Conservation (phyloP, 53 echinoderm and acorn worm species). For the Stichopus horrens region DNA sequence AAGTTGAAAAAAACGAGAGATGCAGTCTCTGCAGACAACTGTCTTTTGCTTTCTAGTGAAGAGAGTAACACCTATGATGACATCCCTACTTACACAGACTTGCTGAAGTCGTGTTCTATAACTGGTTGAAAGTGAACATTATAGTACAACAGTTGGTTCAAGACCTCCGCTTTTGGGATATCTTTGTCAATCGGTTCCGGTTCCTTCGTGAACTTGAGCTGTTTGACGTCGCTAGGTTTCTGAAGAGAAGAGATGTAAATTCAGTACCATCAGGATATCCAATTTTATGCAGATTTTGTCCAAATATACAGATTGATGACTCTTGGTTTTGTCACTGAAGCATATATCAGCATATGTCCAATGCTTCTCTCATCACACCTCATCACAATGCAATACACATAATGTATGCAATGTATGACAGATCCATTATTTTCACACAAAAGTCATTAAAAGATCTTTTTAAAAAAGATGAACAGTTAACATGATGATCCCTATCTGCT, state of each 20-base stretch:
- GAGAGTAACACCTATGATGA: not conserved
- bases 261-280: not conserved
- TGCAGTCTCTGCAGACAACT: constrained; percentile 37
- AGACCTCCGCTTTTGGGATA: constrained; percentile 66
- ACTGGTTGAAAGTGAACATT: constrained; percentile 76
- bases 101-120: constrained; percentile 58
- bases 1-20: not conserved
- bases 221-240: constrained; percentile 70
- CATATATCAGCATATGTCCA: no score
- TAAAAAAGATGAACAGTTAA: no score
- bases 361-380: no score
- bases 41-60: not conserved
- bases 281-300: no score
- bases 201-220: constrained; percentile 75
- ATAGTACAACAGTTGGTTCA: constrained; percentile 85
- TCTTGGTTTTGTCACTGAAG: no score
- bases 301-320: no score
- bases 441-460: no score
- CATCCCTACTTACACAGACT: constrained; percentile 28
- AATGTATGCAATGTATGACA: no score
- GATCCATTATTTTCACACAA: no score
- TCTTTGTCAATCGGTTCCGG: constrained; percentile 54
- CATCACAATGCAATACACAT: no score
- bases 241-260: constrained; percentile 37
- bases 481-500: no score